Evolutionary conservation across 2,113 vertebrate genomes (phyloP).

Genomic region (Heptranchias perlo): DNA sequence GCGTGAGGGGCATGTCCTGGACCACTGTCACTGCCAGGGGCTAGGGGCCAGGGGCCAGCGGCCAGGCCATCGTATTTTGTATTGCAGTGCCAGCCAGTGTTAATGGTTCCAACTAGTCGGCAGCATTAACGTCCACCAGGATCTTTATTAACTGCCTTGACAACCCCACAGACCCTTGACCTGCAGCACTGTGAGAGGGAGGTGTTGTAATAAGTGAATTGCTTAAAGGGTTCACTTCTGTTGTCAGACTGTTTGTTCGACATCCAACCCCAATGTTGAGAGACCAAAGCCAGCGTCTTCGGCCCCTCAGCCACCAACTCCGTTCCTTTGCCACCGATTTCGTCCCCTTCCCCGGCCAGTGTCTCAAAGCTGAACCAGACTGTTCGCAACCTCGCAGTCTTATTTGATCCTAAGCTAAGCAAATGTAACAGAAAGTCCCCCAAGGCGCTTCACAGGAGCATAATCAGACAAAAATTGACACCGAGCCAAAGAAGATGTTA

Average conservation of each 20-base stretch:
- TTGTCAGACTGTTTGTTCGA: neutral
- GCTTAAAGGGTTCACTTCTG: neutral
- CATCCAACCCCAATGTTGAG: neutral
- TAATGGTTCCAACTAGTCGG: neutral
- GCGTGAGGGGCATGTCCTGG: no score
- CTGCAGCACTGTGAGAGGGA: neutral
- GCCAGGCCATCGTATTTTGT: neutral
- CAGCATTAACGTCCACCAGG: neutral
- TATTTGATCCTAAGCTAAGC: neutral
- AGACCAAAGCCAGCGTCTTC: neutral
- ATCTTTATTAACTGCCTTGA: neutral
- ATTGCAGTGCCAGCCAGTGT: neutral
- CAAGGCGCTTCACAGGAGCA: neutral
- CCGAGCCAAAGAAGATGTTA: neutral
- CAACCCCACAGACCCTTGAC: neutral
- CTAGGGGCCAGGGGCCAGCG: neutral
- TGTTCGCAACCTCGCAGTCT: no score
- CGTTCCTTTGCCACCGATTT: neutral
- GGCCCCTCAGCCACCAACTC: neutral
- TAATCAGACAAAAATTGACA: neutral
- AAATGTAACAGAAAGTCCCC: neutral
- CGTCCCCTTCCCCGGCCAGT: no score
- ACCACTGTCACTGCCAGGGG: neutral
- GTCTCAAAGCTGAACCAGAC: neutral
- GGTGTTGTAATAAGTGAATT: neutral